Percentiles rank a stretch among this genome's conserved stretches.
Evolutionary conservation across 2,888 invertebrate species (phyloP).

Genomic region (Epiblema foenella): DNA sequence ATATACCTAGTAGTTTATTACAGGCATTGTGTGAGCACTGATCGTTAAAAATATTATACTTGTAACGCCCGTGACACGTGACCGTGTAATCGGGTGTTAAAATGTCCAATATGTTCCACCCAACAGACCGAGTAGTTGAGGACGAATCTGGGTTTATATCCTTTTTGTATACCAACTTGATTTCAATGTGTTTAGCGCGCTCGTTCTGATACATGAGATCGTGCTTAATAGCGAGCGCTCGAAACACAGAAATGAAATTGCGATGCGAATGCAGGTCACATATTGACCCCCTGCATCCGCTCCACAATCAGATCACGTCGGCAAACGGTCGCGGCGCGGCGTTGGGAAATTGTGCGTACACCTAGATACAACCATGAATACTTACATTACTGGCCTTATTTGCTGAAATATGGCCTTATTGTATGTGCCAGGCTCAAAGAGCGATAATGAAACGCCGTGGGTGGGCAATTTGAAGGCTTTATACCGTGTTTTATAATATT

Average conservation of each 20-base stretch:
- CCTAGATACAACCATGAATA: constrained; percentile 56
- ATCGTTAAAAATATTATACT: no score
- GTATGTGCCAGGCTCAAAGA: constrained; percentile 25
- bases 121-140: no score
- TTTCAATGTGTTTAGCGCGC: no score
- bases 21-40: no score
- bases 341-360: constrained; percentile 54
- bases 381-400: constrained; percentile 44
- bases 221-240: not conserved
- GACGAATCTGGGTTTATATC: no score
- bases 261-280: not conserved
- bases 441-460: constrained; percentile 29
- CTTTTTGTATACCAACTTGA: no score
- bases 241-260: not conserved
- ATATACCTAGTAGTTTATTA: no score
- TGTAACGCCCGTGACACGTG: no score
- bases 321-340: constrained; percentile 48
- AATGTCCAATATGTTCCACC: no score
- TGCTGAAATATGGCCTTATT: constrained; percentile 27
- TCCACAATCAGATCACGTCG: constrained; percentile 54
- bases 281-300: constrained; percentile 16
- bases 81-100: no score
- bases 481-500: constrained; percentile 17
- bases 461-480: constrained; percentile 10
- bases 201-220: no score